Conservation (phyloP, 2,113 vertebrate genomes). For the Solenodon paradoxus region DNA sequence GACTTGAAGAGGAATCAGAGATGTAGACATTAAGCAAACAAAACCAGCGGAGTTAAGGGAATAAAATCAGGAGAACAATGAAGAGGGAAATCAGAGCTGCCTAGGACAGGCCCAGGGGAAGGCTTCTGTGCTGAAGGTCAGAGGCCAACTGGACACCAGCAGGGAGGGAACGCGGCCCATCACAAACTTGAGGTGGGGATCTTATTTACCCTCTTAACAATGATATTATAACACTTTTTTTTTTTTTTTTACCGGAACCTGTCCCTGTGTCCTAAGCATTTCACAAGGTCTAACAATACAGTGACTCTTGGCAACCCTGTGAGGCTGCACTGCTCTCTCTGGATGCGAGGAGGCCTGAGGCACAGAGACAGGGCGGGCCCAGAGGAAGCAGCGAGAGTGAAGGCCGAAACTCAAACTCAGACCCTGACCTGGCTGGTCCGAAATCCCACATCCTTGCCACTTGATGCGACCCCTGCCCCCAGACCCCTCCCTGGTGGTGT, state of each 20-base stretch:
- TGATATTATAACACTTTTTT: background rate
- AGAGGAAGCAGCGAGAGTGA: background rate
- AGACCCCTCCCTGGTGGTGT: background rate
- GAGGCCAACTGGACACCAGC: background rate
- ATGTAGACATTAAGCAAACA: too few species aligned
- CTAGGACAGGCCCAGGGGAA: too few species aligned
- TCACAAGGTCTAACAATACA: background rate
- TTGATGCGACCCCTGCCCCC: too few species aligned
- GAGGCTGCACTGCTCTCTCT: too few species aligned
- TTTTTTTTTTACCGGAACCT: background rate
- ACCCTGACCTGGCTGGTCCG: background rate
- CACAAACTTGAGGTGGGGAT: background rate
- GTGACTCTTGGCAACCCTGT: background rate
- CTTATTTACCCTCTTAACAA: too few species aligned
- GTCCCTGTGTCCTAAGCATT: background rate
- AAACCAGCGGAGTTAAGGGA: background rate
- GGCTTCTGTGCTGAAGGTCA: too few species aligned
- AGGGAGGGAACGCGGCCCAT: background rate
- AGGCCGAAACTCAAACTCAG: background rate
- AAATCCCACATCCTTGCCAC: too few species aligned
- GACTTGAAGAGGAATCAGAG: too few species aligned
- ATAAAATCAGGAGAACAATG: background rate
- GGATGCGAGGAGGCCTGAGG: background rate
- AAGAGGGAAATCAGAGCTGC: too few species aligned
- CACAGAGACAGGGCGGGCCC: too few species aligned